Base-by-base conservation (phyloP, 64 coral and sea anemone species). In the Pocillopora verrucosa region DNA sequence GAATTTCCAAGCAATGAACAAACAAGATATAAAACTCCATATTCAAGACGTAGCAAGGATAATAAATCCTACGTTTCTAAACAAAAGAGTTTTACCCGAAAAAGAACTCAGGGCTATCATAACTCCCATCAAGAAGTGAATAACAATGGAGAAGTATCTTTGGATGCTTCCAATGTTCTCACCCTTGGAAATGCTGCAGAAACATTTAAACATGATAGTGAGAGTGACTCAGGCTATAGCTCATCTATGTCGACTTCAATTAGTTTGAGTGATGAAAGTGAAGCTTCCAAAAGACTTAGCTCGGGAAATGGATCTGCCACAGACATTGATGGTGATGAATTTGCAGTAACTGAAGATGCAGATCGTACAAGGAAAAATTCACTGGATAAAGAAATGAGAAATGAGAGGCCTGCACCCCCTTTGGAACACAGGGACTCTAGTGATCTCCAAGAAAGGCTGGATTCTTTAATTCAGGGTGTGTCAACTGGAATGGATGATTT, bases 171-270 rank as follows among this genome's bases (percentile, higher is more conserved):
- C 30, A 57, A 65, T 15, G 24, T 77, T 59, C 25, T 88, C 3
- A 88, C 15, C 3, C 36, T 51, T 34, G 20, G 2, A 59, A 41
- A 64, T 88, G 76, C 22, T 1, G 12, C 9, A 20, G 86, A 76
- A 11, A 16, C 57, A 62, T 62, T 61, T 61, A 76, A 76, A 15
- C 61, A 76, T 15, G 72, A 88, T 77, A 76, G 56, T 88, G 90
- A 92, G 60, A 89, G 87, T 7, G 96, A 98, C 67, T 98, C 96
- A 74, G 96, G 92, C 7, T 98, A 98, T 58, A 89, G 84, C 41
- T 98, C 95, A 59, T 98, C 95, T 5, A 87, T 86, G 51, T 92
- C 95, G 19, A 57, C 87, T 30, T 94, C 92, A 10, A 80, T 90
- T 26, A 85, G 82, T 11, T 92, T 98, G 25, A 94, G 87, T 85